A percentile compares a stretch with the other conserved stretches of the same genome.
Conservation (phyloP, 2,797 vertebrate species). For the Epinephelus awoara region DNA sequence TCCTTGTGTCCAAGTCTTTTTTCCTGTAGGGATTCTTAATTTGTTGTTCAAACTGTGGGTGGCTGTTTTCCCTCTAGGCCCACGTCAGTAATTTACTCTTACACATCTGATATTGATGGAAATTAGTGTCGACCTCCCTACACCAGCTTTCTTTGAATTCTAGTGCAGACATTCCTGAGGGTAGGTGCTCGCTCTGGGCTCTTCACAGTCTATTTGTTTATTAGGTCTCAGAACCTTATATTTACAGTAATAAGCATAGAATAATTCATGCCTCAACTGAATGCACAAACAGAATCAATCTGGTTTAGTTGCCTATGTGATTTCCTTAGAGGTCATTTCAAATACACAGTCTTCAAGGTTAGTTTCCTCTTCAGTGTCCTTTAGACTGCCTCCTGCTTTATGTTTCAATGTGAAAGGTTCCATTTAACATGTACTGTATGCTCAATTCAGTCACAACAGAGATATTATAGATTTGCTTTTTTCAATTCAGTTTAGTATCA, state of each 20-base stretch:
- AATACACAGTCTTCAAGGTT: slow-evolving; percentile 23
- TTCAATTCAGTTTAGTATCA: no score
- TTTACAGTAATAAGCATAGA: slow-evolving; percentile 36
- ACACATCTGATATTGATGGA: slow-evolving; percentile 71
- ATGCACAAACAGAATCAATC: slow-evolving; percentile 41
- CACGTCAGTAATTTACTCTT: slow-evolving; percentile 58
- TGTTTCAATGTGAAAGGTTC: background rate
- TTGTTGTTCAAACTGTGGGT: slow-evolving; percentile 45
- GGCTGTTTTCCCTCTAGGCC: slow-evolving; percentile 54
- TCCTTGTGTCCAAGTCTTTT: slow-evolving; percentile 32
- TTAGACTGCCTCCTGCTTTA: background rate
- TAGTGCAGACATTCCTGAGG: slow-evolving; percentile 45
- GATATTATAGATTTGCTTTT: no score
- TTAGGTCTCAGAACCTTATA: slow-evolving; percentile 36
- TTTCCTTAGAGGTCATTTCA: slow-evolving; percentile 47
- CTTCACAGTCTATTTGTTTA: slow-evolving; percentile 45
- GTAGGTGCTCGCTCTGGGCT: background rate
- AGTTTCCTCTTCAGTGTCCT: background rate
- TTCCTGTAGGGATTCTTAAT: slow-evolving; percentile 36
- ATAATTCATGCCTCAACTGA: slow-evolving; percentile 42
- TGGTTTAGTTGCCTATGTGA: background rate
- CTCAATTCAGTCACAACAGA: background rate
- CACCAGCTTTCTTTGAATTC: slow-evolving; percentile 46
- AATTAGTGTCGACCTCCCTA: slow-evolving; percentile 55
- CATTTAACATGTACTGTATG: background rate